These are phyloP conservation scores for Phyllotis vaccarum DNA, from an alignment of 2,797 vertebrate species.

Conservation along the genomic window DNA sequence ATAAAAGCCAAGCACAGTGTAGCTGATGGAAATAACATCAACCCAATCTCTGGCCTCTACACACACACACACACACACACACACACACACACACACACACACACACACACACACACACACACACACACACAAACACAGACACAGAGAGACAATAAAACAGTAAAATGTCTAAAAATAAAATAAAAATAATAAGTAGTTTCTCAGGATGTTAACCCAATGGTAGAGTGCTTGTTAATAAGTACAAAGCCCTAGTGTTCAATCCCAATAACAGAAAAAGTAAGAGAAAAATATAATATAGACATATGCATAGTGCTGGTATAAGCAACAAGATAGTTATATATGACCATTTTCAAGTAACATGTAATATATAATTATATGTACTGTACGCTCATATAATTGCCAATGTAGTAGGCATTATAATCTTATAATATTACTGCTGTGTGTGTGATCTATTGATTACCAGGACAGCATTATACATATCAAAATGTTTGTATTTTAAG, in stretches of 20 bases:
- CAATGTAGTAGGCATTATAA: background rate
- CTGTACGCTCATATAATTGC: background rate
- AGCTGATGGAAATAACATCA: background rate
- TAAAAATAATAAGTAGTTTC: background rate
- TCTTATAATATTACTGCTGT: background rate
- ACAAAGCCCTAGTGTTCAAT: background rate
- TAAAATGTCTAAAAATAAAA: background rate
- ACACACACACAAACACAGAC: background rate
- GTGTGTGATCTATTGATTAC: too few species aligned
- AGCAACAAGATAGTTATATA: background rate
- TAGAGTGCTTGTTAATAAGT: background rate
- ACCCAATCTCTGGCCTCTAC: background rate
- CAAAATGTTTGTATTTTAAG: slow-evolving; percentile 31
- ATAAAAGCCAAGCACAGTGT: too few species aligned
- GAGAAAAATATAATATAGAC: background rate
- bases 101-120: background rate
- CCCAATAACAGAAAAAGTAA: background rate
- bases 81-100: background rate
- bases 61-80: background rate
- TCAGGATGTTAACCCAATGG: too few species aligned
- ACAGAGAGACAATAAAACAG: background rate
- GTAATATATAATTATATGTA: too few species aligned
- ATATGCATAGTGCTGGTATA: background rate
- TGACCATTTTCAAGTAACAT: background rate
- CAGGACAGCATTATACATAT: background rate